These are phyloP conservation scores for Microtus ochrogaster DNA, from an alignment of 2,113 vertebrate species.

Conservation along the genomic window DNA sequence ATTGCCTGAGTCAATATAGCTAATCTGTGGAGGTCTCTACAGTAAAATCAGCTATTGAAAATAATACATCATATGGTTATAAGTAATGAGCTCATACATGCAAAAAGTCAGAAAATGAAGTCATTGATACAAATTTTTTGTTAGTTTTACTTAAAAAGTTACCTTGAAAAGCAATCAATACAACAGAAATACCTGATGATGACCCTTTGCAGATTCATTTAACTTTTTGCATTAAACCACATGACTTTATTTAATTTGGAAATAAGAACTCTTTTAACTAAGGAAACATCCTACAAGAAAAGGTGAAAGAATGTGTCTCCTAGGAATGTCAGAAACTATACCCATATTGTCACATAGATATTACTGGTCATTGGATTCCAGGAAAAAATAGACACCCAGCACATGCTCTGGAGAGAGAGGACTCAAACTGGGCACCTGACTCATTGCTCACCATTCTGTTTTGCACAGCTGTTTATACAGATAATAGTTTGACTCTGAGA, in stretches of 20 bases:
- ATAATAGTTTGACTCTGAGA: not conserved
- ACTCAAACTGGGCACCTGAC: not conserved
- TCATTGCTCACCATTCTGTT: no score
- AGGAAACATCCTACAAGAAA: fast-evolving
- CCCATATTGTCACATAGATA: not conserved
- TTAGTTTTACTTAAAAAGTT: not conserved
- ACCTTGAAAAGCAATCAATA: not conserved
- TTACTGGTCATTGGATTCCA: not conserved
- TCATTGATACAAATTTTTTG: not conserved
- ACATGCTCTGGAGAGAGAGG: not conserved
- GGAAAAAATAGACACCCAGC: no score
- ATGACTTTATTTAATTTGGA: not conserved
- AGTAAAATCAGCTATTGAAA: not conserved
- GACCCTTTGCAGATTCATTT: not conserved
- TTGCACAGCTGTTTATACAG: not conserved
- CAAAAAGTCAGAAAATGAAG: not conserved
- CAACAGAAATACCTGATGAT: not conserved
- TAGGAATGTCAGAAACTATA: not conserved
- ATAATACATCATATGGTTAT: not conserved
- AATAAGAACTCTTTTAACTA: not conserved
- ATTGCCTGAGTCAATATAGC: not conserved
- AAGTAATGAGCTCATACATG: not conserved
- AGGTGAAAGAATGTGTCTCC: not conserved
- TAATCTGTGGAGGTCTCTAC: not conserved
- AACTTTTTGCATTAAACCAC: no score